Conservation (phyloP, 2,888 invertebrate species). For the Hipparchia sbordonii region DNA sequence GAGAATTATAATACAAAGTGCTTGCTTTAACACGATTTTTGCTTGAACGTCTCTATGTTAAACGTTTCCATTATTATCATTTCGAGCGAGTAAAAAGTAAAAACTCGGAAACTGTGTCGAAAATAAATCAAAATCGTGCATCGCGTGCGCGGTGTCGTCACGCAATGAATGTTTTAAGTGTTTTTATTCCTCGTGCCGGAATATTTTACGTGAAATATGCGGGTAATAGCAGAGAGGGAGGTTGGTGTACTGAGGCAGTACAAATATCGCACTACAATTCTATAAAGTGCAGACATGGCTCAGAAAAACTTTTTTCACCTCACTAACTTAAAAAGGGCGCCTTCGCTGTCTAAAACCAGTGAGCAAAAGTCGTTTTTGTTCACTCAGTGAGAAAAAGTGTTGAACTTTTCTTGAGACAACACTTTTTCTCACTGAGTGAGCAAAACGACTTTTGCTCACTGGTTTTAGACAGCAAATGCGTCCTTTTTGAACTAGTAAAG, state of each 20-base stretch:
- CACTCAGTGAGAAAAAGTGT: too few relatives aligned
- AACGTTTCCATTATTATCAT: conserved; percentile 24
- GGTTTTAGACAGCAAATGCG: too few relatives aligned
- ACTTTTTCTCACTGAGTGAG: too few relatives aligned
- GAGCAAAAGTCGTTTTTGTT: too few relatives aligned
- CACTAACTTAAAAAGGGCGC: too few relatives aligned
- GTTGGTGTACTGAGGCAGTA: conserved; percentile 2
- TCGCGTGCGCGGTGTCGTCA: conserved; percentile 64
- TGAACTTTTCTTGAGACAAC: too few relatives aligned
- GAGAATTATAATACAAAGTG: background rate
- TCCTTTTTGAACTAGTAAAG: too few relatives aligned
- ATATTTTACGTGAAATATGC: conserved; percentile 58
- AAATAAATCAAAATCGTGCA: conserved; percentile 63
- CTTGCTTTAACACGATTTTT: conserved; percentile 12
- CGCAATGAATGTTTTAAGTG: conserved; percentile 60
- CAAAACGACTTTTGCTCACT: too few relatives aligned
- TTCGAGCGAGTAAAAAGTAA: conserved; percentile 18
- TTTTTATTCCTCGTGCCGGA: conserved; percentile 46
- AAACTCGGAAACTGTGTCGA: conserved; percentile 36
- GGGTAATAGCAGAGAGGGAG: conserved; percentile 41
- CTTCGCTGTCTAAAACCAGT: too few relatives aligned
- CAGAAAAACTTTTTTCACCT: too few relatives aligned
- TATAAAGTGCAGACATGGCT: too few relatives aligned
- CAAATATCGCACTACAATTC: conserved; percentile 5
- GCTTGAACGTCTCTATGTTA: conserved; percentile 10